These are phyloP conservation scores for Drosophila bunnanda DNA, from an alignment of 2,888 invertebrate species.

Conservation along the genomic window DNA sequence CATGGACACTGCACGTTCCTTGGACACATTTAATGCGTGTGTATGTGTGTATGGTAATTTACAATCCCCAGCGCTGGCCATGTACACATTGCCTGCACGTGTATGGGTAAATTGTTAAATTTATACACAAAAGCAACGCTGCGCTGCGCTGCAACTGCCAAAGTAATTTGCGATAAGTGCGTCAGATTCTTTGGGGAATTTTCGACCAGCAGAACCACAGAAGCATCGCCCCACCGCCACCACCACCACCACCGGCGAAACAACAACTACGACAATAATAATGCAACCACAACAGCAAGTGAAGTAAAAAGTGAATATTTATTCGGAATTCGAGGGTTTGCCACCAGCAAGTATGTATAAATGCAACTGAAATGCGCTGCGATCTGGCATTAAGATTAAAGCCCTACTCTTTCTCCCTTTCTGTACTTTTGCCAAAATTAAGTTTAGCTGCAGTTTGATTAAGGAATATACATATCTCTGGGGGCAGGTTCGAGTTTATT, in stretches of 20 bases:
- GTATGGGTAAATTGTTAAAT: constrained; percentile 76
- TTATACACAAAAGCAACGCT: constrained; percentile 74
- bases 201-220: constrained; percentile 60
- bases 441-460: constrained; percentile 36
- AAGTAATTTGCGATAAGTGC: constrained; percentile 81
- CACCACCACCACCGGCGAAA: constrained; percentile 29
- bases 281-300: constrained; percentile 51
- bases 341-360: constrained; percentile 27
- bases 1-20: constrained; percentile 50
- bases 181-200: constrained; percentile 80
- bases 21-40: constrained; percentile 59
- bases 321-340: constrained; percentile 45
- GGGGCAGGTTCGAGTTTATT: constrained; percentile 5
- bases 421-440: constrained; percentile 21
- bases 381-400: constrained; percentile 42
- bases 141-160: constrained; percentile 72
- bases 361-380: constrained; percentile 49
- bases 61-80: constrained; percentile 67
- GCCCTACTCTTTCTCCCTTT: neutral
- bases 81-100: constrained; percentile 61
- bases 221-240: constrained; percentile 37
- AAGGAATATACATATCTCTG: constrained; percentile 8
- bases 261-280: constrained; percentile 40
- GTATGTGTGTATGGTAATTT: constrained; percentile 66
- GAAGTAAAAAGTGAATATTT: constrained; percentile 59